Evolutionary conservation across 2,888 invertebrate species (phyloP), one percentile per base, ranked within the genome.

Genomic region (Drosophila borealis): DNA sequence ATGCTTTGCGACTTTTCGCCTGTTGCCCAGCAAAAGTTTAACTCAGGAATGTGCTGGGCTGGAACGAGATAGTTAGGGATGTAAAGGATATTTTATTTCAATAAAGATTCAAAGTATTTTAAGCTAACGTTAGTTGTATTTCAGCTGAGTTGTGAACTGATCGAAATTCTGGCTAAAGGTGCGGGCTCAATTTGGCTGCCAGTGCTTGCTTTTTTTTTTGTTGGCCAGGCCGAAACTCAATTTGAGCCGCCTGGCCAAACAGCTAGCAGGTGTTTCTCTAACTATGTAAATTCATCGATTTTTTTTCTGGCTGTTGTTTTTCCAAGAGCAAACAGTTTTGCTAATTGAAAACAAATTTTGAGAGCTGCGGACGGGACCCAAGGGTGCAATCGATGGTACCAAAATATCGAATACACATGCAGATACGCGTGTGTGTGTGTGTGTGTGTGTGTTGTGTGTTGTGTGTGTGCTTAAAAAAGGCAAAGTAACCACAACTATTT

Each of bases 301-400:
- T 57, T 53, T 29, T 4, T 14, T 39, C 39, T 29, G 46, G 14
- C n/a, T 33, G 39, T 9, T 39, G 48, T 41, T 61, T 34, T 46
- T 19, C 48, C 21, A 14, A 66, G 68, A 63, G 78, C 66, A 75
- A 74, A 78, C 80, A 72, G 72, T 78, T 88, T 85, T 88, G 84
- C 84, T 85, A 85, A 85, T 85, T 85, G 87, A 89, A 85, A 85
- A 77, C 81, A 81, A 84, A 87, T 84, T 85, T 87, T 34, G 71
- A 54, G 56, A 51, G 55, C 29, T n/a, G 39, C 46, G 50, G 48
- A 61, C 39, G 29, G 21, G 19, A 54, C 78, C 69, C 69, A 9
- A 49, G 74, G 64, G 70, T 49, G 46, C 62, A 17, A 17, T n/a
- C n/a, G n/a, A n/a, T n/a, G n/a, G n/a, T n/a, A n/a, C n/a, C n/a